phyloP scores from a whole-genome alignment of 92 coral and sea anemone genomes.

The Parazoanthus swiftii region DNA sequence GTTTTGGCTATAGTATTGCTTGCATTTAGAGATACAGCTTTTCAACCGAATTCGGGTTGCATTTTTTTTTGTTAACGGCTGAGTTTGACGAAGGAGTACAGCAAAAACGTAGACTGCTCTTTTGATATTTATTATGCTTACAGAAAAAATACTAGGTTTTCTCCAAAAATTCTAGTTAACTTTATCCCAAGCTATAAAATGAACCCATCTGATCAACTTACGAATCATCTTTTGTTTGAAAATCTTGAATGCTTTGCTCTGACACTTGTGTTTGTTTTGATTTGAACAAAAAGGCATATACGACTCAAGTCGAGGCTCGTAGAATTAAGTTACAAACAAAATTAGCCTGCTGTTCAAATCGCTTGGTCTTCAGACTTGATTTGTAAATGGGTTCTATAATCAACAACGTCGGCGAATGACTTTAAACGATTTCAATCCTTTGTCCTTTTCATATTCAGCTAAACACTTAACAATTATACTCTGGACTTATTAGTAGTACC shows the following conservation, averaged over 20 bases:
- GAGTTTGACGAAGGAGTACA: neutral
- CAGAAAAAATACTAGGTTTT: too few species aligned
- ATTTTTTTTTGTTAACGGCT: neutral
- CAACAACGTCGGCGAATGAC: neutral
- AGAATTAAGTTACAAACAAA: neutral
- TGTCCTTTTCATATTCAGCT: conserved; percentile 1
- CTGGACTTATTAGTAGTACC: neutral
- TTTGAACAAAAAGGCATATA: conserved; percentile 7
- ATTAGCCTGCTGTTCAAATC: neutral
- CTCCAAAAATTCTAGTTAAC: neutral
- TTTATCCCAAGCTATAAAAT: neutral
- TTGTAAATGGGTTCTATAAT: neutral
- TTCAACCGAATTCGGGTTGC: neutral
- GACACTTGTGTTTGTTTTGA: neutral
- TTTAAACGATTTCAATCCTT: neutral
- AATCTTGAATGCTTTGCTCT: neutral
- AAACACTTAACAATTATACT: conserved; percentile 25
- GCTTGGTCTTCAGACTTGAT: neutral
- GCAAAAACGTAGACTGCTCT: neutral
- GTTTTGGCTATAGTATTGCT: too few species aligned
- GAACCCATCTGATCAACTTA: neutral
- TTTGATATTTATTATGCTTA: neutral
- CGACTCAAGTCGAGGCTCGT: neutral
- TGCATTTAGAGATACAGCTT: neutral
- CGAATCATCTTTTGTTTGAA: neutral